Conservation (phyloP, 1,140 invertebrate species). For the Apocrypta bakeri region DNA sequence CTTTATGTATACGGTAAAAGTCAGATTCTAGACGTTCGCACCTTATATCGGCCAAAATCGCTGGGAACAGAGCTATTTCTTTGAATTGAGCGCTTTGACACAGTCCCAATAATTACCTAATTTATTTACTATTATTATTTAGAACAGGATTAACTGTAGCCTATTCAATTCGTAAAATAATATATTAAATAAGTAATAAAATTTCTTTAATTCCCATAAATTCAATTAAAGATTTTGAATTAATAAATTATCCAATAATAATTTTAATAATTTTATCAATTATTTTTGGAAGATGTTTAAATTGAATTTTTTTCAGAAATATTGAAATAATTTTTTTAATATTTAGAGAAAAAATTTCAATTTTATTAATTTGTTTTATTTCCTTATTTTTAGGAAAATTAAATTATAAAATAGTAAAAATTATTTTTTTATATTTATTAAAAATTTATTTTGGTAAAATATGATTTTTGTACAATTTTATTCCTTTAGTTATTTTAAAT, state of each 20-base stretch:
- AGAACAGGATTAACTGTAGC: constrained; percentile 60
- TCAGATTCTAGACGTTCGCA: too few species aligned
- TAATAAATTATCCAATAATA: constrained; percentile 48
- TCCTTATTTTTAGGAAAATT: too few species aligned
- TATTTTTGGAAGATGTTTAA: not conserved
- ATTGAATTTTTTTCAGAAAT: constrained; percentile 21
- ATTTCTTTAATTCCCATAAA: constrained; percentile 73
- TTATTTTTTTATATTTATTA: not conserved
- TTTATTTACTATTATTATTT: constrained; percentile 69
- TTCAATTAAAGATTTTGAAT: constrained; percentile 23
- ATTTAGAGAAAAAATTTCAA: constrained; percentile 72
- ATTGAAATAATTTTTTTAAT: constrained; percentile 54
- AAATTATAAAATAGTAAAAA: too few species aligned
- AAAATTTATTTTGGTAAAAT: constrained; percentile 70
- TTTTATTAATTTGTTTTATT: constrained; percentile 64
- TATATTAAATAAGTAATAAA: constrained; percentile 73
- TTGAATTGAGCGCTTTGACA: too few species aligned
- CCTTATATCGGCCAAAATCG: too few species aligned
- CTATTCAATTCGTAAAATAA: not conserved
- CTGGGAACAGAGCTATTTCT: too few species aligned
- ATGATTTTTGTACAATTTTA: constrained; percentile 73
- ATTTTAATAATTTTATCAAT: constrained; percentile 45
- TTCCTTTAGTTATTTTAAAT: constrained; percentile 65
- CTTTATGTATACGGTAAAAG: too few species aligned
- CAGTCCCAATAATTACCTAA: constrained; percentile 63